Evolutionary conservation across 2,888 invertebrate genomes (phyloP).

Genomic region (Pemphredon lugubris): DNA sequence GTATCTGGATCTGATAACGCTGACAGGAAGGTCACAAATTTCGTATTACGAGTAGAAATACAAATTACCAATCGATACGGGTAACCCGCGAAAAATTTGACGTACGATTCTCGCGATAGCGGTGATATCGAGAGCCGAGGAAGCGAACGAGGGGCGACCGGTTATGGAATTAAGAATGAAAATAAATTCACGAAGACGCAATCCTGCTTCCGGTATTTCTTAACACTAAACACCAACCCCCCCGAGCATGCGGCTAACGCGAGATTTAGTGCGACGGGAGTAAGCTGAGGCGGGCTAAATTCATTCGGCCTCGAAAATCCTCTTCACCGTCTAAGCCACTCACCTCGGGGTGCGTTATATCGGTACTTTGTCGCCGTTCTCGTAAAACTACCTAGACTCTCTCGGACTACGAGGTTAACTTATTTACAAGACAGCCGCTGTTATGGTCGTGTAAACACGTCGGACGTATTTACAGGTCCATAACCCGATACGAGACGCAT

Average conservation of each 20-base stretch:
- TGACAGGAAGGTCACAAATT: too few species aligned
- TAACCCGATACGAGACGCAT: slow-evolving; percentile 63
- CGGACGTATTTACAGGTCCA: slow-evolving; percentile 64
- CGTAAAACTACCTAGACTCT: slow-evolving; percentile 56
- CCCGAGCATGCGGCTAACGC: slow-evolving; percentile 25
- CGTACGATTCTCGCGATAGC: too few species aligned
- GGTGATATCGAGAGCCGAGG: too few species aligned
- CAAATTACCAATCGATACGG: too few species aligned
- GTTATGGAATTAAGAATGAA: too few species aligned
- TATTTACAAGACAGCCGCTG: slow-evolving; percentile 59
- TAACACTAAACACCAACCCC: too few species aligned
- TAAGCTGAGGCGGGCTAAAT: slow-evolving; percentile 49
- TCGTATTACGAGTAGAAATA: too few species aligned
- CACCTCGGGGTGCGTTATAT: slow-evolving; percentile 43
- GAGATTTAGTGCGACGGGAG: slow-evolving; percentile 52
- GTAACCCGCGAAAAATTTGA: too few species aligned
- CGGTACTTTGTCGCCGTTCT: slow-evolving; percentile 63
- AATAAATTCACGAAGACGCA: too few species aligned
- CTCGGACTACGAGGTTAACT: slow-evolving; percentile 48
- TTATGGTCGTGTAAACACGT: slow-evolving; percentile 61
- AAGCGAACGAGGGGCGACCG: too few species aligned
- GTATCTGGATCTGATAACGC: too few species aligned
- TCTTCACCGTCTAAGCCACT: slow-evolving; percentile 40
- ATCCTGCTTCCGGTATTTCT: too few species aligned
- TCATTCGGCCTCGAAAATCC: slow-evolving; percentile 40